Conservation (phyloP, 2,113 vertebrate species). For the Poeciliopsis turrubarensis region DNA sequence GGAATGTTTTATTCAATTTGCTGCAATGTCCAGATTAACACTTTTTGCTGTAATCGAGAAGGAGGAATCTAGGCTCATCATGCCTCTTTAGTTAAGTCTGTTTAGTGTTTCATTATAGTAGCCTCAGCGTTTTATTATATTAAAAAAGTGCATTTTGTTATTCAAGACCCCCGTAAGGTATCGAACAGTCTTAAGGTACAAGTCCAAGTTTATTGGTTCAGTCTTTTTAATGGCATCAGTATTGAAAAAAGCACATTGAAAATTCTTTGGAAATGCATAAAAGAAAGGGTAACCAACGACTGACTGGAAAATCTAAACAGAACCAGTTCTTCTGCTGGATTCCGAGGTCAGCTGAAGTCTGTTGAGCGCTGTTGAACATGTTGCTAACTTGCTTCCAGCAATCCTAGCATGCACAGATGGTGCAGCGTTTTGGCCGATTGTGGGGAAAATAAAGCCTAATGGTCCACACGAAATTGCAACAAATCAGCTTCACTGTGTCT, state of each 20-base stretch:
- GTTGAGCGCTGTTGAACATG: not conserved
- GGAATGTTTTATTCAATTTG: not conserved
- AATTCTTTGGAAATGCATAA: not conserved
- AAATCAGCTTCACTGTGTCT: not conserved
- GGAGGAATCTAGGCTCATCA: not conserved
- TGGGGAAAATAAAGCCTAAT: slow-evolving; percentile 4
- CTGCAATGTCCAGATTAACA: not conserved
- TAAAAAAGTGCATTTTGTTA: no score
- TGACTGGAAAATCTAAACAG: not conserved
- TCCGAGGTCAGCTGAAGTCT: not conserved
- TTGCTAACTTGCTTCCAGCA: not conserved
- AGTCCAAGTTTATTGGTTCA: not conserved
- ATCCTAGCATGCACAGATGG: not conserved
- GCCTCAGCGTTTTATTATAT: no score
- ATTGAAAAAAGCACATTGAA: not conserved
- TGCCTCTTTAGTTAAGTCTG: not conserved
- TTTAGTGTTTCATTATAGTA: not conserved
- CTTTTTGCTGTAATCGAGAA: not conserved
- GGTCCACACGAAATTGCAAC: slow-evolving; percentile 1
- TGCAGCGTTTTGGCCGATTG: not conserved
- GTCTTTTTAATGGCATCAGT: not conserved
- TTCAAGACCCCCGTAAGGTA: no score
- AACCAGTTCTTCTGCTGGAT: not conserved
- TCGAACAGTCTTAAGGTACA: not conserved
- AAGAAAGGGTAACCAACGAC: not conserved